These are phyloP conservation scores for Meriones unguiculatus DNA, from an alignment of 2,113 vertebrate species.

Conservation along the genomic window DNA sequence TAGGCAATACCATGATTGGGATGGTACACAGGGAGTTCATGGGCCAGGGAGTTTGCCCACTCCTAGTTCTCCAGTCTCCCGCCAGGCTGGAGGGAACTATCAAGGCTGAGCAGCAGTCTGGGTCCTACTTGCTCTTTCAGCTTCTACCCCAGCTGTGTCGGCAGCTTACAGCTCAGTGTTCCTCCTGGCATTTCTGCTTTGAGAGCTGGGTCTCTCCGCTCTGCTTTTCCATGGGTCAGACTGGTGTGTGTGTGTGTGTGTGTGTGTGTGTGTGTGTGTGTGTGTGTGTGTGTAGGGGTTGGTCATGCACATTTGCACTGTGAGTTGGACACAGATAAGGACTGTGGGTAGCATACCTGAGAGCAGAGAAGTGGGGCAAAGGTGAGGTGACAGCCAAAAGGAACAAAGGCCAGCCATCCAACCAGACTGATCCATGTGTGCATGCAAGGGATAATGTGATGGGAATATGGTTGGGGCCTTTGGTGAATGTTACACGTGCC, in stretches of 20 bases:
- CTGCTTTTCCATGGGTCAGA: background rate
- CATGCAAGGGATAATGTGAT: background rate
- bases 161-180: background rate
- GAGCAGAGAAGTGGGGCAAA: constrained; percentile 21
- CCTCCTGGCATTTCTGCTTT: background rate
- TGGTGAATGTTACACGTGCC: accelerated
- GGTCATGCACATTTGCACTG: background rate
- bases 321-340: background rate
- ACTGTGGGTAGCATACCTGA: background rate
- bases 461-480: background rate
- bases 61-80: background rate
- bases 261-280: too few relatives aligned
- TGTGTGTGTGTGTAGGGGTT: background rate
- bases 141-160: background rate
- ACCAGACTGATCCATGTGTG: background rate
- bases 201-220: background rate
- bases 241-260: too few relatives aligned
- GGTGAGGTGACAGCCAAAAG: background rate
- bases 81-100: background rate
- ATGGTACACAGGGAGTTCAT: background rate
- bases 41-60: background rate
- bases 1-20: background rate
- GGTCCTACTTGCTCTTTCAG: background rate
- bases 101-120: background rate
- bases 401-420: background rate